Evolutionary conservation across 1,140 invertebrate species (phyloP).

Genomic region (Aphaenogaster ashmeadi): DNA sequence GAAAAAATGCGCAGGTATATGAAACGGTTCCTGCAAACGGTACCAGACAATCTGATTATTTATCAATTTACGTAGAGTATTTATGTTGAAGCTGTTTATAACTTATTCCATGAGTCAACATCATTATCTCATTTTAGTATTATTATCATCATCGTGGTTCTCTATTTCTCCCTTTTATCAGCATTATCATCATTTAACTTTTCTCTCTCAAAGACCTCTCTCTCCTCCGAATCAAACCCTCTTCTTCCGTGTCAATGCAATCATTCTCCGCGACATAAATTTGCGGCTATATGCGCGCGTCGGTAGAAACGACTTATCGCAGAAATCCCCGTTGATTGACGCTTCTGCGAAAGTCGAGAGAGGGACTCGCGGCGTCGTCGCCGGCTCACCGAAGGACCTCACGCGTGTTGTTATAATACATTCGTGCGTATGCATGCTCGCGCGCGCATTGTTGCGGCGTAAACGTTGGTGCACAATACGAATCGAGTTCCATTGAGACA

Average conservation of each 20-base stretch:
- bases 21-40: neutral
- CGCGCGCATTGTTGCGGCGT: conserved; percentile 44
- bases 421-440: conserved; percentile 25
- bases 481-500: conserved; percentile 83
- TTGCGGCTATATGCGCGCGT: neutral
- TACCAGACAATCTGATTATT: neutral
- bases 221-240: neutral
- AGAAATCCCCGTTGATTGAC: conserved; percentile 53
- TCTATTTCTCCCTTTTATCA: neutral
- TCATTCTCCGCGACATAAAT: conserved; percentile 17
- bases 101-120: neutral
- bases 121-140: neutral
- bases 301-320: conserved; percentile 52
- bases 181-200: neutral
- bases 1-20: neutral
- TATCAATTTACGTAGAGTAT: neutral
- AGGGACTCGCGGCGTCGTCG: conserved; percentile 28
- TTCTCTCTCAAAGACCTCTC: neutral
- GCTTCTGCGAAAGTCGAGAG: conserved; percentile 47
- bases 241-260: neutral
- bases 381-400: conserved; percentile 67
- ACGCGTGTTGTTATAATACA: conserved; percentile 48
- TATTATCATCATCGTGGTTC: neutral
- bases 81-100: neutral
- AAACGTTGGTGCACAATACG: conserved; percentile 77